Base-by-base conservation (phyloP, 1,140 invertebrate species). In the Macrostomum lignano region DNA sequence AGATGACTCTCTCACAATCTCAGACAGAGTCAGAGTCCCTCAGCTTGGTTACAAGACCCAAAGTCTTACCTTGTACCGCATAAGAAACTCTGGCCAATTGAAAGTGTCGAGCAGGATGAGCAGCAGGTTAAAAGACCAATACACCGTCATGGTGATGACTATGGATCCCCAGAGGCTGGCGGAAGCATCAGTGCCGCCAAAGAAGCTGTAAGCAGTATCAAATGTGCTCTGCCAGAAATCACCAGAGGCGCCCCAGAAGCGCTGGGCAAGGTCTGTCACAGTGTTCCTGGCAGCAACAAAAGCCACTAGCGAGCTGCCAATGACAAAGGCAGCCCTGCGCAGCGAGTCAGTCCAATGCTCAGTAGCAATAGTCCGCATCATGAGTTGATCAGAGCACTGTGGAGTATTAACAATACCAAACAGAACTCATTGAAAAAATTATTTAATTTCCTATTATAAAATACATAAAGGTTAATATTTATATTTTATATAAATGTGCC, bases 181-280 rank as follows among this genome's bases (percentile, higher is more conserved):
- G 61, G 66, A 67, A 36, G 72, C 50, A 1, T 69, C 66, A 58
- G 74, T 67, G 42, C 67, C 65, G n/a, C 67, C 67, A 38, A 67
- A 54, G 17, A 55, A 38, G 25, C 68, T 57, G 31, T 72, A 61
- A 36, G 76, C 65, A 48, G 65, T 67, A 42, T 74, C 69, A 73
- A 73, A 77, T 41, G 68, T 66, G 3, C 69, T 65, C 55, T 76
- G 73, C 73, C 73, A 77, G 47, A 76, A 75, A 44, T 76, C 68
- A n/a, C 73, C 73, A 5, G 71, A 74, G 13, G 72, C 71, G 30
- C 73, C 73, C 74, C 74, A 77, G 51, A 77, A 73, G 50, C 65
- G 63, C 53, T 76, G 72, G 38, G 75, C 54, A 53, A n/a, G n/a
- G n/a, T n/a, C n/a, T 48, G 72, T 74, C 7, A 76, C 59, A 5